These are phyloP conservation scores for Panurus biarmicus DNA, from an alignment of 2,113 vertebrate genomes.

Conservation along the genomic window DNA sequence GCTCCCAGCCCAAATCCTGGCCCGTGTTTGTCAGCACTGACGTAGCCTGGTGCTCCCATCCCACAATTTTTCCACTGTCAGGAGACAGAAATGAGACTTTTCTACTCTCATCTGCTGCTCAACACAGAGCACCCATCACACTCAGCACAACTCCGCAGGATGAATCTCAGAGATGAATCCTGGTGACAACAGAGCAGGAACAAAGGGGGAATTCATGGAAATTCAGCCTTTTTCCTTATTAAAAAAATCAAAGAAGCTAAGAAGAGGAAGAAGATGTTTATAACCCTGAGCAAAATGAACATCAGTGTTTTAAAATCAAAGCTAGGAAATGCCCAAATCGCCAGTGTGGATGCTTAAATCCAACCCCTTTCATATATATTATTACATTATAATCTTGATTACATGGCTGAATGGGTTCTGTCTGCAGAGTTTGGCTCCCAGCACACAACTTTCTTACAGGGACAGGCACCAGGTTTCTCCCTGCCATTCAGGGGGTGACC, in stretches of 20 bases:
- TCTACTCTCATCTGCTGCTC: not conserved
- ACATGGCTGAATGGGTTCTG: not conserved
- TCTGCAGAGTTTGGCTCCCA: not conserved
- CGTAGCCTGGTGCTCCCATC: not conserved
- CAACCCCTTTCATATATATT: not conserved
- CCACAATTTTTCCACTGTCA: not conserved
- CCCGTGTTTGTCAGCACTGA: accelerated
- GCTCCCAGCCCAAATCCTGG: not conserved
- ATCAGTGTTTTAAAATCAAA: not conserved
- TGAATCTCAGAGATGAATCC: not conserved
- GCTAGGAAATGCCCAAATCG: not conserved
- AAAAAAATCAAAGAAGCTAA: not conserved
- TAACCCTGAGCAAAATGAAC: not conserved
- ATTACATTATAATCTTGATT: not conserved
- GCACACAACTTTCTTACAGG: not conserved
- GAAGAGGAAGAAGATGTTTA: not conserved
- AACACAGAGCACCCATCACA: not conserved
- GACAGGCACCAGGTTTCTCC: not conserved
- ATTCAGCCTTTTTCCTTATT: not conserved
- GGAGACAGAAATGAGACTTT: not conserved
- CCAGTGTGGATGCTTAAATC: not conserved
- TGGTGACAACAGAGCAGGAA: not conserved
- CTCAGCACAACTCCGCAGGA: not conserved
- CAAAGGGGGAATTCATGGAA: not conserved
- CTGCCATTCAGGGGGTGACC: not conserved